Evolutionary conservation across 2,888 invertebrate genomes (phyloP), one percentile per base, ranked within the genome.

Genomic region (Leucophora obtusa): DNA sequence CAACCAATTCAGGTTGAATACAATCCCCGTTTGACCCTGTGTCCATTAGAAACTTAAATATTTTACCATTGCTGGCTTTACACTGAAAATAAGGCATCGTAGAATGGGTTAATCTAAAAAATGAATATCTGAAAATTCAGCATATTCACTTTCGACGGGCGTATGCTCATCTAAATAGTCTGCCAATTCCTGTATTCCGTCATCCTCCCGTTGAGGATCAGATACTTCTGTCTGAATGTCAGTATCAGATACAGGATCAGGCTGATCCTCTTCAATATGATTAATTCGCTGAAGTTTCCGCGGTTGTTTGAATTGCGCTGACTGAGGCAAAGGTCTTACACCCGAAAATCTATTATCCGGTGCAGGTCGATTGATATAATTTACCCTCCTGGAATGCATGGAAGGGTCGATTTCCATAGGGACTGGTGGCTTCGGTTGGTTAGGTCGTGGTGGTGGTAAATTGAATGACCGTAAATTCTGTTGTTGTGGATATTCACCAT

Each of bases 31-130:
- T 63, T 9, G 69, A 76, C 0, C 69, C 75, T 2, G 62, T 75
- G 15, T 75, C 62, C n/a, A 69, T 38, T 21, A 76, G 24, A 10
- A 76, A 43, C 17, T 70, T 70, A 24, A 70, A 21, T n/a, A 51
- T 50, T 14, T 58, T 14, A 14, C 72, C 65, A 14, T 21, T 14
- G n/a, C 28, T 72, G 21, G 58, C 51, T 60, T 24, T 60, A 10
- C 38, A 24, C 18, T 66, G 35, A 18, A 74, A 59, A 17, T 74
- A 73, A 7, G 73, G 73, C 14, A 74, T 38, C 2, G 60, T 53
- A 35, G 62, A 69, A 14, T 69, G 14, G 0, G 50, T 63, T 58
- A 76, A 9, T 18, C 63, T 63, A 76, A 70, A 70, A 76, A 70
- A 70, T 76, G 35, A n/a, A 76, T 59, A n/a, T 70, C 65, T 14